phyloP scores from a whole-genome alignment of 2,888 invertebrate species.

The Tetheella fluctuosa region DNA sequence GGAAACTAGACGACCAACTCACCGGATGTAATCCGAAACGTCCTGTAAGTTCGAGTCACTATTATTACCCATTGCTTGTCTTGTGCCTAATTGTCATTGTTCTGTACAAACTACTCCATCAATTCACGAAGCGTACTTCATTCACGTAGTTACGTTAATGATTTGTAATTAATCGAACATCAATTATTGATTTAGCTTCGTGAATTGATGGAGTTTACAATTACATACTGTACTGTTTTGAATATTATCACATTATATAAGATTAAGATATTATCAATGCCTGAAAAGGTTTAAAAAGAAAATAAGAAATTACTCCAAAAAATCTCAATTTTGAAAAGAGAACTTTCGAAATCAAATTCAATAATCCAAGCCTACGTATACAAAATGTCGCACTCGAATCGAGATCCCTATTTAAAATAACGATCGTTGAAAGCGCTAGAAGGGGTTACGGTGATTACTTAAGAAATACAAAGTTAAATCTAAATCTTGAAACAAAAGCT shows the following conservation, averaged over 20 bases:
- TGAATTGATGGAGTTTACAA: not conserved
- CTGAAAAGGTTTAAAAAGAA: too few relatives aligned
- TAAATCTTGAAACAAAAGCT: constrained; percentile 64
- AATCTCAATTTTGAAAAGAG: too few relatives aligned
- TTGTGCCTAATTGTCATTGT: not conserved
- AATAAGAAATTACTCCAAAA: too few relatives aligned
- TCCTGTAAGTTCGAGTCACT: not conserved
- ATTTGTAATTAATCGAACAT: not conserved
- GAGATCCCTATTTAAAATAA: constrained; percentile 37
- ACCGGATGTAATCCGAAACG: constrained; percentile 1
- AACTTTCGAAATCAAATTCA: not conserved
- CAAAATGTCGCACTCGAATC: constrained; percentile 32
- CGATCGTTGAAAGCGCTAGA: constrained; percentile 19
- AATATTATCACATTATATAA: too few relatives aligned
- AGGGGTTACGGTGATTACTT: constrained; percentile 51
- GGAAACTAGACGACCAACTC: not conserved
- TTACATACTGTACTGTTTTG: too few relatives aligned
- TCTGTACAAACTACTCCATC: too few relatives aligned
- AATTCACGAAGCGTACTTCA: too few relatives aligned
- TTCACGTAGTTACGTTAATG: not conserved
- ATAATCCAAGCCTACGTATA: constrained; percentile 4
- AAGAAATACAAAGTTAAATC: constrained; percentile 53
- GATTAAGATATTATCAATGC: too few relatives aligned
- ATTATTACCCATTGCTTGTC: not conserved
- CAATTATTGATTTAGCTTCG: not conserved